phyloP scores from a whole-genome alignment of 30 jellyfish, hydroid and myxozoan species.

The Aurelia coerulea region DNA sequence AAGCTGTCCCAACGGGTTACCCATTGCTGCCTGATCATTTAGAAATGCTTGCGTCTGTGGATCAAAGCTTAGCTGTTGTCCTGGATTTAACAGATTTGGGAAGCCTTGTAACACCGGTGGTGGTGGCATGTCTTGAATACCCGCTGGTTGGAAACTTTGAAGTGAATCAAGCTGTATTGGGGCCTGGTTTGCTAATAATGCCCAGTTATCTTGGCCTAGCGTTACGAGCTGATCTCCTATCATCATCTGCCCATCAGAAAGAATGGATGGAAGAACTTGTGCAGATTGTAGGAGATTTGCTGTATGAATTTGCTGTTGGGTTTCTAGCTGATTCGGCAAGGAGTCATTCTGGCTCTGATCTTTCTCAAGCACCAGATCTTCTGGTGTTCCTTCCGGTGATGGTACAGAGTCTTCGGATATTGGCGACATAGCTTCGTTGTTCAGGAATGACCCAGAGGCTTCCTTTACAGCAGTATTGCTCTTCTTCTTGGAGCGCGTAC shows the following conservation, averaged over 20 bases:
- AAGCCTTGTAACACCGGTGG: slow-evolving; percentile 45
- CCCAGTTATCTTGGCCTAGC: slow-evolving; percentile 21
- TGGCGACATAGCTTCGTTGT: slow-evolving; percentile 66
- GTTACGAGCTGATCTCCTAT: slow-evolving; percentile 19
- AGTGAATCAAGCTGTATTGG: slow-evolving; percentile 14
- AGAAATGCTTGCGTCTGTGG: slow-evolving; percentile 29
- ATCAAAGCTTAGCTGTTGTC: slow-evolving; percentile 12
- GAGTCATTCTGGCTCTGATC: slow-evolving; percentile 14
- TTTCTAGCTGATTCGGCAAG: background rate
- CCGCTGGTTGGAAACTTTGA: background rate
- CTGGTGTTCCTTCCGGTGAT: slow-evolving; percentile 85
- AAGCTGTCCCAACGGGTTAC: slow-evolving; percentile 23
- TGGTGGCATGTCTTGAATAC: slow-evolving; percentile 25
- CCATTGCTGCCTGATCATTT: slow-evolving; percentile 19
- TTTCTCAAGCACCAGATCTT: slow-evolving; percentile 61
- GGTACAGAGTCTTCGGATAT: slow-evolving; percentile 69
- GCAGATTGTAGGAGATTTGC: background rate
- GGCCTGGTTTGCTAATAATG: slow-evolving; percentile 3
- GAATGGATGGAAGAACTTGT: background rate
- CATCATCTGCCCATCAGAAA: slow-evolving; percentile 9
- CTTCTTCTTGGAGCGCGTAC: slow-evolving; percentile 5
- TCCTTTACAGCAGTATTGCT: slow-evolving; percentile 25
- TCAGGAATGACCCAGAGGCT: slow-evolving; percentile 42
- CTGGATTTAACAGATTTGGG: background rate
- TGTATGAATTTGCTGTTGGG: background rate